Percentiles rank a stretch among this genome's conserved stretches.
Evolutionary conservation across 2,113 vertebrate genomes (phyloP).

Genomic region (Fulica atra): DNA sequence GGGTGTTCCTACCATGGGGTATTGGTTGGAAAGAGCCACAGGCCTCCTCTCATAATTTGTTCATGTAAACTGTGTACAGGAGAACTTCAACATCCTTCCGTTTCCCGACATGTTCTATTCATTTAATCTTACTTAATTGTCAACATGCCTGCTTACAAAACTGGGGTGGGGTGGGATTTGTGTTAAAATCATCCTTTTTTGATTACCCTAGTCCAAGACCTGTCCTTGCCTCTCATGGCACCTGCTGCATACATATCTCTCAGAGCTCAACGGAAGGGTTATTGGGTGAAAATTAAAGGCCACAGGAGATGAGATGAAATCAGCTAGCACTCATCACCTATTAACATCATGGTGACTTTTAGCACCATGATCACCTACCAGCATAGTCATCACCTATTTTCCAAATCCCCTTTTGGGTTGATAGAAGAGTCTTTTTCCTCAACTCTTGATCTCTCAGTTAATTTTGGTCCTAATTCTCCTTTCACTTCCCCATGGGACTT

Average conservation of each 20-base stretch:
- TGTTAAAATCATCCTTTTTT: not conserved
- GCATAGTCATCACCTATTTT: not conserved
- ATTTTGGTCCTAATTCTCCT: not conserved
- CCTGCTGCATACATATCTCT: fast-evolving
- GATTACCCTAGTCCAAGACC: not conserved
- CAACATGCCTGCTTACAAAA: not conserved
- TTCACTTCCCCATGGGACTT: not conserved
- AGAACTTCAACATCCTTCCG: not conserved
- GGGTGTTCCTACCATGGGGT: not conserved
- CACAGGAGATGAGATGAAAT: not conserved
- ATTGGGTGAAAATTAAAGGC: not conserved
- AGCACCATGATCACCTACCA: not conserved
- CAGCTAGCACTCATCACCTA: not conserved
- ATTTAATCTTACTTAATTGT: not conserved
- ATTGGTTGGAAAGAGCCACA: not conserved
- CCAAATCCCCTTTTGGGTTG: not conserved
- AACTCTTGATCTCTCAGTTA: not conserved
- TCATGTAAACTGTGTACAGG: not conserved
- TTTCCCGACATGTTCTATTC: not conserved
- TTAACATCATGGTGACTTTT: not conserved
- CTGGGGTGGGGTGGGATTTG: too few relatives aligned
- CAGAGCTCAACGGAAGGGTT: not conserved
- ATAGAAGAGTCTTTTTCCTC: not conserved
- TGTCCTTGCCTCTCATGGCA: not conserved
- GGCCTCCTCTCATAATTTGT: not conserved